Evolutionary conservation across 2,888 invertebrate species (phyloP), one percentile per base, ranked within the genome.

Genomic region (Paralinhomoeus sp.): DNA sequence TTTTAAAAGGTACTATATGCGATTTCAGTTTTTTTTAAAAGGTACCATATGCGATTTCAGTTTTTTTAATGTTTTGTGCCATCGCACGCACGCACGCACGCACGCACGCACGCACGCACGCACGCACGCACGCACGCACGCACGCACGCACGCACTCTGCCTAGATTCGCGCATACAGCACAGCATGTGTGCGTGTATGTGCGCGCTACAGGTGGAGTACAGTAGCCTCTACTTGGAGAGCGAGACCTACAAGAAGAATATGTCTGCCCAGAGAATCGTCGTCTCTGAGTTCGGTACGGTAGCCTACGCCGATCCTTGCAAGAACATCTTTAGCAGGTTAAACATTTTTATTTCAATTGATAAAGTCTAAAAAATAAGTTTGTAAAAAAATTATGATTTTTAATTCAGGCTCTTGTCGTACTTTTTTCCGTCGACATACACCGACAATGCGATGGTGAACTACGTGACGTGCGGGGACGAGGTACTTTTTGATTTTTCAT

Each of bases 391-490:
- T n/a, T n/a, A n/a, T n/a, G n/a, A n/a, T n/a, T n/a, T n/a, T n/a
- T n/a, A n/a, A n/a, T n/a, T 22, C 44, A 57, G 58, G 42, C 52
- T 56, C 43, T 48, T 52, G 41, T 49, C 51, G 22, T 53, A 49
- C 40, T 54, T 56, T 45, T 41, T 45, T 27, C 45, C 49, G 35
- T 9, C 13, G n/a, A 5, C 9, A 7, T 37, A 71, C 2, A 60
- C 81, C 0, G 87, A 87, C 60, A 87, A 85, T 60, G 76, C 81
- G 0, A 78, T 80, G 75, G 83, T 87, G 55, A 82, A 83, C 0
- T 68, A 87, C 31, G 82, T 83, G 61, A 81, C 83, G 0, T 78
- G 82, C 55, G 78, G 78, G 0, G 83, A 84, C 61, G 77, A 83
- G 61, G 72, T 79, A 45, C 85, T 80, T 55, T n/a, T n/a, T n/a